Evolutionary conservation across 1,140 invertebrate species (phyloP).

Genomic region (Reticulitermes speratus): DNA sequence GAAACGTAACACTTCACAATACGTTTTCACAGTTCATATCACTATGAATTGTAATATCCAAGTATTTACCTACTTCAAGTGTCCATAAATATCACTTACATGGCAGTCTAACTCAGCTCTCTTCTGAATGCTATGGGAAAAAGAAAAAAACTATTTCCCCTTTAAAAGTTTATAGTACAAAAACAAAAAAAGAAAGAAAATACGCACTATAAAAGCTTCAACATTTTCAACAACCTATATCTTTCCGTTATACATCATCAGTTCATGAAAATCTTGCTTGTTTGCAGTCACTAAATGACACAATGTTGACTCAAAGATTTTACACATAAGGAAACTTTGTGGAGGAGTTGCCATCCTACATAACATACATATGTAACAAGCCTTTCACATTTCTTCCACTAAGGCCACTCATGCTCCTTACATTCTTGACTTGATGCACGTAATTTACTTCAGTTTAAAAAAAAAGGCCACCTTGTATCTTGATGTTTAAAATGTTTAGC

Average conservation of each 20-base stretch:
- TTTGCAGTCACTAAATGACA: no score
- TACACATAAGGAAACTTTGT: background rate
- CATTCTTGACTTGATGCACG: background rate
- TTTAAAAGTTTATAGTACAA: background rate
- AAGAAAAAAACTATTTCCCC: background rate
- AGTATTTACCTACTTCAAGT: background rate
- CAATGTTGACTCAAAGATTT: no score
- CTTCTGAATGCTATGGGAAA: background rate
- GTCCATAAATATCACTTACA: background rate
- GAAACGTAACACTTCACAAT: background rate
- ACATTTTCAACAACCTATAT: constrained; percentile 16
- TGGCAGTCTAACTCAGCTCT: background rate
- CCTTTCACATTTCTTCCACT: background rate
- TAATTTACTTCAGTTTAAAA: no score
- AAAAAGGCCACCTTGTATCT: background rate
- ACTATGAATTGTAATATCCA: background rate
- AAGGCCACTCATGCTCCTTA: background rate
- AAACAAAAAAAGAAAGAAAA: background rate
- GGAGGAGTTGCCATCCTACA: background rate
- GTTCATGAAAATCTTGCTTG: background rate
- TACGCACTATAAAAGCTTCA: constrained; percentile 12
- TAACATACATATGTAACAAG: background rate
- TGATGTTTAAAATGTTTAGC: background rate
- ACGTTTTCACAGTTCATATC: background rate
- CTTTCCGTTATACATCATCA: background rate